A percentile compares a stretch with the other conserved stretches of the same genome.
These are phyloP conservation scores for Daubentonia madagascariensis DNA, from an alignment of 2,113 vertebrate genomes.

Conservation along the genomic window DNA sequence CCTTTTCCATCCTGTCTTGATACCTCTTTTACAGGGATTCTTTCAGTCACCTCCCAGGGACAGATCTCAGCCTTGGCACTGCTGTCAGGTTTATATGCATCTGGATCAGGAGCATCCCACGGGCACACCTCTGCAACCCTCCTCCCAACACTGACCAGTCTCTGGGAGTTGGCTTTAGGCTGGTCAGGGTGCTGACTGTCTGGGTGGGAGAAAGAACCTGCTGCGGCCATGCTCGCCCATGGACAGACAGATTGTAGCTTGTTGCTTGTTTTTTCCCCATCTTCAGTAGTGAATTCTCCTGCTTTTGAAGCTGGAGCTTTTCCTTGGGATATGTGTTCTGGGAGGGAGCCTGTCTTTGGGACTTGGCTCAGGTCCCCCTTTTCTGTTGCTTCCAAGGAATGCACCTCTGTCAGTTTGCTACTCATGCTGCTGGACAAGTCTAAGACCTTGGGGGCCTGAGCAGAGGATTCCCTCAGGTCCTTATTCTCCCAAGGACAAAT, in stretches of 20 bases:
- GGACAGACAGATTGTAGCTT: background rate
- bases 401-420: background rate
- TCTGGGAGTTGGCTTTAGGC: background rate
- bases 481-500: background rate
- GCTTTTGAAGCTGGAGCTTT: background rate
- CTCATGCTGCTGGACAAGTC: background rate
- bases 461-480: rapidly evolving
- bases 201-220: background rate
- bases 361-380: background rate
- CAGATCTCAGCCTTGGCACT: slow-evolving; percentile 43
- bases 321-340: background rate
- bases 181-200: background rate
- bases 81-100: background rate
- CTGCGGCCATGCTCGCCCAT: rapidly evolving
- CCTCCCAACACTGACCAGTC: background rate
- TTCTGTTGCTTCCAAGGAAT: background rate
- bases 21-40: background rate
- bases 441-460: background rate
- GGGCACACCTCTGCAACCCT: slow-evolving; percentile 28
- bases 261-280: too few relatives aligned
- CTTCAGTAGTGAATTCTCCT: background rate
- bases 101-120: background rate
- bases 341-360: background rate
- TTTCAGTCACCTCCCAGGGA: slow-evolving; percentile 60
- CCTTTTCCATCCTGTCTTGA: background rate